Evolutionary conservation across 2,113 vertebrate genomes (phyloP).

Genomic region (Rafetus swinhoei): DNA sequence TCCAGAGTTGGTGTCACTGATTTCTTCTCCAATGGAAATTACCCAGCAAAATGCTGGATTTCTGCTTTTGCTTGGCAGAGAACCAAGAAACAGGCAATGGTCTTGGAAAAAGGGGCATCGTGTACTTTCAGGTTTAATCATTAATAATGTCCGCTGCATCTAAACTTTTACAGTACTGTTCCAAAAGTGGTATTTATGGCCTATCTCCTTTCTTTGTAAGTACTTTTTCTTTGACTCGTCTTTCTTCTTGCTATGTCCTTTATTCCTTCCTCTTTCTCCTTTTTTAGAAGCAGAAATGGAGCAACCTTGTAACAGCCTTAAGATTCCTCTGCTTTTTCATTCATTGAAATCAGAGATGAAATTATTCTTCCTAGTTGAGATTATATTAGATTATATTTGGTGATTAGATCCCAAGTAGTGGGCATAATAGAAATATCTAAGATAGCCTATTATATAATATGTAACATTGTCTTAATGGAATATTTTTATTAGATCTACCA

Average conservation of each 20-base stretch:
- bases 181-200: background rate
- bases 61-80: background rate
- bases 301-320: background rate
- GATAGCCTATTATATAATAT: background rate
- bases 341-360: background rate
- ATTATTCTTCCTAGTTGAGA: background rate
- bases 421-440: background rate
- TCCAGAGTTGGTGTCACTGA: background rate
- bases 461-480: background rate
- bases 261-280: background rate
- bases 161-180: background rate
- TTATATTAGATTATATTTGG: conserved; percentile 1
- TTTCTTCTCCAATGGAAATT: background rate
- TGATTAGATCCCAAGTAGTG: background rate
- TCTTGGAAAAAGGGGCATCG: background rate
- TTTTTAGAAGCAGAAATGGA: background rate
- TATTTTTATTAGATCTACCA: background rate
- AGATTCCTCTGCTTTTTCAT: background rate
- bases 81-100: background rate
- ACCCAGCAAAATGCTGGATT: background rate
- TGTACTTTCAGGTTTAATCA: background rate
- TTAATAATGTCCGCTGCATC: background rate
- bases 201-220: background rate
- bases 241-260: background rate
- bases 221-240: background rate